A percentile compares a stretch with the other conserved stretches of the same genome.
phyloP scores from a whole-genome alignment of 2,888 invertebrate genomes.

The Byasa hedistus region DNA sequence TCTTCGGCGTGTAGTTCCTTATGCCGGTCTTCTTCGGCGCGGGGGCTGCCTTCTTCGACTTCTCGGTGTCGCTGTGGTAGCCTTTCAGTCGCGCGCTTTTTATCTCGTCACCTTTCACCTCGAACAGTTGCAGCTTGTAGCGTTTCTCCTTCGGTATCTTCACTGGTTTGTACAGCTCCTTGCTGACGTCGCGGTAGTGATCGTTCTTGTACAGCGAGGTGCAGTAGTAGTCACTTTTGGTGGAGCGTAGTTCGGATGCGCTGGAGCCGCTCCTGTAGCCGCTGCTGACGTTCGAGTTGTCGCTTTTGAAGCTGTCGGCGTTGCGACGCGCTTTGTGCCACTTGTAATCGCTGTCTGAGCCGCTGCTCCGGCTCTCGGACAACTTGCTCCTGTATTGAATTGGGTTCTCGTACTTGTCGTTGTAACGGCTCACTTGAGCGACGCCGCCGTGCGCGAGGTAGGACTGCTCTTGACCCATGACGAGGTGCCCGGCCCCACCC shows the following conservation, averaged over 20 bases:
- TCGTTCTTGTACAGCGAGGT: slow-evolving; percentile 76
- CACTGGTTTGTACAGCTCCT: slow-evolving; percentile 74
- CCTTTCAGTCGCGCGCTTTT: slow-evolving; percentile 60
- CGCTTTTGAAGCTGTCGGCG: slow-evolving; percentile 70
- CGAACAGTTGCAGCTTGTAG: slow-evolving; percentile 68
- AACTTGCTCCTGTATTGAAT: slow-evolving; percentile 51
- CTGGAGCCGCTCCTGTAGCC: slow-evolving; percentile 74
- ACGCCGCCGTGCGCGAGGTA: slow-evolving; percentile 62
- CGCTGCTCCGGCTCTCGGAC: slow-evolving; percentile 52
- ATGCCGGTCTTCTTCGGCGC: slow-evolving; percentile 80
- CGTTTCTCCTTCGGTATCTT: slow-evolving; percentile 74
- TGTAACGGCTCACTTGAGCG: slow-evolving; percentile 56
- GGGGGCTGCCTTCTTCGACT: slow-evolving; percentile 64
- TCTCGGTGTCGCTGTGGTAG: slow-evolving; percentile 65
- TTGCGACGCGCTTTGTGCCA: slow-evolving; percentile 62
- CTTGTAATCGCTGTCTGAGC: slow-evolving; percentile 58
- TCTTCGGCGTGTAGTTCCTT: slow-evolving; percentile 86
- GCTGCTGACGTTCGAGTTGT: slow-evolving; percentile 71
- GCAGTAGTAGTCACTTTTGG: slow-evolving; percentile 67
- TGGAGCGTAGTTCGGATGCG: slow-evolving; percentile 66
- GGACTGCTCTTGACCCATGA: slow-evolving; percentile 75
- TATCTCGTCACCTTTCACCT: slow-evolving; percentile 55
- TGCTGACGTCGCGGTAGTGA: slow-evolving; percentile 72
- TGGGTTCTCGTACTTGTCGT: slow-evolving; percentile 62
- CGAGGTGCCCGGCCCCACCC: slow-evolving; percentile 54